A percentile compares a stretch with the other conserved stretches of the same genome.
These are phyloP conservation scores for Andrena fulva DNA, from an alignment of 2,888 invertebrate genomes.

Conservation along the genomic window DNA sequence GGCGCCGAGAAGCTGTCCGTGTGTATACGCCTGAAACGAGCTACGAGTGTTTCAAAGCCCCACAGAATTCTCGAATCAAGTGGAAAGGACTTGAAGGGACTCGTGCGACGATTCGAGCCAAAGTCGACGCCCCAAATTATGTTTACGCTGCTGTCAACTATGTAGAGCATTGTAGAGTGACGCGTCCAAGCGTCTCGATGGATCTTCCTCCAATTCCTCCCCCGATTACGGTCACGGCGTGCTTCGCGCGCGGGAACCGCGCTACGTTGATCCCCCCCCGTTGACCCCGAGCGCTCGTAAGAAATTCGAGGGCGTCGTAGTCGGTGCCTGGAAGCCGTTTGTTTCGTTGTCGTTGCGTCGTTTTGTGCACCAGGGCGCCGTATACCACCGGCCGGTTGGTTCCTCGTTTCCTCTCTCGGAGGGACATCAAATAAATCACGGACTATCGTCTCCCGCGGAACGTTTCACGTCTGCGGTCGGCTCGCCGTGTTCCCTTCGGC, in stretches of 20 bases:
- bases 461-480: slow-evolving; percentile 44
- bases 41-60: no score
- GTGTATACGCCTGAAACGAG: no score
- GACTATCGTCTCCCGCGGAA: slow-evolving; percentile 64
- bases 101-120: not conserved
- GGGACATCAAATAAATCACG: slow-evolving; percentile 70
- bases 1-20: not conserved
- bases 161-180: no score
- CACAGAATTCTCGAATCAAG: not conserved
- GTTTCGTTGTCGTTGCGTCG: slow-evolving; percentile 62
- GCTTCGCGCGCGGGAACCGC: slow-evolving; percentile 41
- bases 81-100: not conserved
- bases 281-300: slow-evolving; percentile 61
- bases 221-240: slow-evolving; percentile 31
- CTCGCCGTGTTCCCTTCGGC: slow-evolving; percentile 31
- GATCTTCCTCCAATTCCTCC: not conserved
- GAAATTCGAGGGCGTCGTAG: slow-evolving; percentile 67
- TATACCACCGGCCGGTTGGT: slow-evolving; percentile 61
- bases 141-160: not conserved
- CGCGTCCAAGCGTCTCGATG: not conserved
- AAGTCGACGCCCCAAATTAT: not conserved
- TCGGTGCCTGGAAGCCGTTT: slow-evolving; percentile 63
- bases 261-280: slow-evolving; percentile 50
- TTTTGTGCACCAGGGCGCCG: slow-evolving; percentile 58
- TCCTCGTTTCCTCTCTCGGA: slow-evolving; percentile 59